Evolutionary conservation across 2,888 invertebrate genomes (phyloP), one percentile per base, ranked within the genome.

Genomic region (Antheraea yamamai): DNA sequence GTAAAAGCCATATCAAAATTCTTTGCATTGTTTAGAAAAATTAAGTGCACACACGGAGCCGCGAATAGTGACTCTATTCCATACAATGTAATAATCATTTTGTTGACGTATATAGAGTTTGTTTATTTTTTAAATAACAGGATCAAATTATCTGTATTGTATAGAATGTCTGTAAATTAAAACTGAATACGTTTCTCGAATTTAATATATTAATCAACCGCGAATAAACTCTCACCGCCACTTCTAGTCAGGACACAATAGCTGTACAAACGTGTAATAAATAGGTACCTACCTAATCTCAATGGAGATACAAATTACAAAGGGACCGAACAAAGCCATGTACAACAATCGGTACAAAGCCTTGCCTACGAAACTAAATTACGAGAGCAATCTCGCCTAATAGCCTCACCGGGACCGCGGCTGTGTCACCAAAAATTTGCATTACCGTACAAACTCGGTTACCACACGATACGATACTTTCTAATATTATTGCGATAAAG

Each of bases 301-400:
- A 85, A 87, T 87, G 86, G 82, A 87, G 82, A 86, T 85, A 88
- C 88, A 90, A 89, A 88, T 89, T 88, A 90, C 89, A 89, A 88
- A 86, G 86, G 85, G 83, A 81, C 86, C 83, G 83, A 87, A 89
- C 91, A 90, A 90, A 91, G 88, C 82, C 81, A 83, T 35, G 81
- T 82, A 80, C 83, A 77, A 85, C 86, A 84, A 85, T 84, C 86
- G 82, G 79, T 84, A 89, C 90, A 92, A 93, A 92, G 91, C 88
- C 91, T 92, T 93, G 93, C 89, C 91, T 92, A 91, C 93, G 85
- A 92, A 94, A 95, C 91, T 87, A 90, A 94, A 92, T 95, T 93
- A 94, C 89, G 85, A 89, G 87, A 89, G 90, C 94, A 92, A 92
- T 93, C 87, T 91, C 90, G 89, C 88, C 85, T 93, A 92, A 92